Percentiles rank a stretch among this genome's conserved stretches.
These are phyloP conservation scores for Leptinotarsa juncta DNA, from an alignment of 2,888 invertebrate genomes.

Conservation along the genomic window DNA sequence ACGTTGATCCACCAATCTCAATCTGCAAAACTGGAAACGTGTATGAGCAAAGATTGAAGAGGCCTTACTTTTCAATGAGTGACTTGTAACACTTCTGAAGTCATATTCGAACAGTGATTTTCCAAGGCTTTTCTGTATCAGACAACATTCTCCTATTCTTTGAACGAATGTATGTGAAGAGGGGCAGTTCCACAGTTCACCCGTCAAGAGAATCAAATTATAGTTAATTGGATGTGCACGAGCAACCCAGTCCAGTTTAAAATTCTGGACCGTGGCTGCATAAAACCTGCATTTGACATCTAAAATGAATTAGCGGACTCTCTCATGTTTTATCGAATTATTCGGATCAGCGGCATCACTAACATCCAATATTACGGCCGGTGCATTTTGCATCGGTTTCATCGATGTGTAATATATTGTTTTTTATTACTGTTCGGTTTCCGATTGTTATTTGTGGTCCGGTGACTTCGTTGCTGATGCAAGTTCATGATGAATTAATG, in stretches of 20 bases:
- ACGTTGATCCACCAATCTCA: no score
- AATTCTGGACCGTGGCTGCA: slow-evolving; percentile 8
- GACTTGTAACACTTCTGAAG: no score
- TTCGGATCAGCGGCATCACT: not conserved
- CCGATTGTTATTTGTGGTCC: not conserved
- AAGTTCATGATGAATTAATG: not conserved
- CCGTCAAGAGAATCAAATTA: slow-evolving; percentile 1
- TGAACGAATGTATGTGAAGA: not conserved
- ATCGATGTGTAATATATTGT: not conserved
- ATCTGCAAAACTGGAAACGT: no score
- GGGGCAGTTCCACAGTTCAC: not conserved
- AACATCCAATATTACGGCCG: not conserved
- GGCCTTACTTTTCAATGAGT: no score
- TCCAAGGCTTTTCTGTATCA: no score
- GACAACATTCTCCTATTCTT: no score
- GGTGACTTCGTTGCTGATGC: not conserved
- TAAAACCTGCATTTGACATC: slow-evolving; percentile 36
- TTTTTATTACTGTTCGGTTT: slow-evolving; percentile 5
- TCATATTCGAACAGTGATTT: no score
- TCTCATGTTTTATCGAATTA: slow-evolving; percentile 25
- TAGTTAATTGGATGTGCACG: slow-evolving; percentile 2
- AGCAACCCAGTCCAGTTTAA: not conserved
- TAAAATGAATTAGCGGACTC: slow-evolving; percentile 31
- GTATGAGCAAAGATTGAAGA: no score
- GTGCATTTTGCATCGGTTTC: slow-evolving; percentile 1